phyloP scores from a whole-genome alignment of 2,888 invertebrate species.

The Venusia cambrica region DNA sequence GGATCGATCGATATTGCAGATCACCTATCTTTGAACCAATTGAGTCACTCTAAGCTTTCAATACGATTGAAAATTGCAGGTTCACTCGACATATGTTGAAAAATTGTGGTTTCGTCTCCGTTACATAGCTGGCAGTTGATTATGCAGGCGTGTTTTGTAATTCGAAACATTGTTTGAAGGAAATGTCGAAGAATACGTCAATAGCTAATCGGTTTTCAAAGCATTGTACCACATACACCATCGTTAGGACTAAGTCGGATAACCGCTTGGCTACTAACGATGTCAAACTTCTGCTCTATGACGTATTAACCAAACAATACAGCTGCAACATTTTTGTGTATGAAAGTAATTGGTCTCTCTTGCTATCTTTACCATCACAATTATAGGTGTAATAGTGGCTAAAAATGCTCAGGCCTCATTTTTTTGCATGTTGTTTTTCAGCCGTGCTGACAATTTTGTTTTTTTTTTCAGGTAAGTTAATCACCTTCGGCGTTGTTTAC shows the following conservation, averaged over 20 bases:
- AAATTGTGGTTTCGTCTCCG: conserved; percentile 20
- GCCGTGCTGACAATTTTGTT: conserved; percentile 19
- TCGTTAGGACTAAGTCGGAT: conserved; percentile 3
- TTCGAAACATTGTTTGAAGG: conserved; percentile 56
- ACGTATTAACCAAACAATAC: too few relatives aligned
- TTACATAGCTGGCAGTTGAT: conserved; percentile 13
- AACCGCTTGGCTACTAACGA: too few relatives aligned
- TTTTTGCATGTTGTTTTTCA: conserved; percentile 11
- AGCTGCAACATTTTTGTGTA: too few relatives aligned
- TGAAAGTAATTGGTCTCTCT: too few relatives aligned
- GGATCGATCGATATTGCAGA: conserved; percentile 12
- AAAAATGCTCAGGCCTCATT: too few relatives aligned
- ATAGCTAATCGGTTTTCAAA: conserved; percentile 44
- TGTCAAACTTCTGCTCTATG: too few relatives aligned
- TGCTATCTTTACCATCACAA: too few relatives aligned
- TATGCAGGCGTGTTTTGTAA: conserved; percentile 52
- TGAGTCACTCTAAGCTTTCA: not conserved
- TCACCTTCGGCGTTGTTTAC: conserved; percentile 9
- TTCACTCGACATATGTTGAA: conserved; percentile 1
- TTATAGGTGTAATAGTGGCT: too few relatives aligned
- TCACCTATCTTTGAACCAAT: not conserved
- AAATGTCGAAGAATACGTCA: conserved; percentile 48
- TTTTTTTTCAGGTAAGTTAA: conserved; percentile 50
- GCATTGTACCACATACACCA: conserved; percentile 30
- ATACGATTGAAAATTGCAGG: conserved; percentile 7